Percentiles rank a stretch among this genome's conserved stretches.
Evolutionary conservation across 2,113 vertebrate species (phyloP).

Genomic region (Eretmochelys imbricata): DNA sequence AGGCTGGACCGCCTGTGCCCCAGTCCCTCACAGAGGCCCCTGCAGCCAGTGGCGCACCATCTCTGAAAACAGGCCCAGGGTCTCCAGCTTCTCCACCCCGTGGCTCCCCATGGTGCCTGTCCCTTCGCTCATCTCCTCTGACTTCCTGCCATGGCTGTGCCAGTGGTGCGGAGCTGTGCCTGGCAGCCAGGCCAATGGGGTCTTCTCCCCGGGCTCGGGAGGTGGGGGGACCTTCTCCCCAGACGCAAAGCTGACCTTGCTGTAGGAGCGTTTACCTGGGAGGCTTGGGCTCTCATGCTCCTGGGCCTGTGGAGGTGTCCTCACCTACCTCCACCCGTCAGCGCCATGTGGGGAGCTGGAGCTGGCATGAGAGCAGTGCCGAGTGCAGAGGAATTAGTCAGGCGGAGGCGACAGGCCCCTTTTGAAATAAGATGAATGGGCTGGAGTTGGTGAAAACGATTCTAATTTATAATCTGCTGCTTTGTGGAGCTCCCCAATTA

Average conservation of each 20-base stretch:
- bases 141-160: background rate
- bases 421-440: slow-evolving; percentile 81
- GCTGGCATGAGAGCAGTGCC: background rate
- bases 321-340: background rate
- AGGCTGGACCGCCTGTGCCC: background rate
- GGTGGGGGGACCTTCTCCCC: too few species aligned
- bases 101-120: background rate
- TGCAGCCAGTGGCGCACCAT: background rate
- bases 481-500: slow-evolving; percentile 82
- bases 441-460: slow-evolving; percentile 80
- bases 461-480: slow-evolving; percentile 85
- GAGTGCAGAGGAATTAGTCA: slow-evolving; percentile 64
- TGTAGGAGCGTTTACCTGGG: background rate
- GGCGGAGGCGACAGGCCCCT: slow-evolving; percentile 73
- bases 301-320: too few species aligned
- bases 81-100: background rate
- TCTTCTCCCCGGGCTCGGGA: background rate
- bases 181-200: fast-evolving
- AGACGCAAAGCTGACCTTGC: background rate
- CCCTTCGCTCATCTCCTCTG: fast-evolving
- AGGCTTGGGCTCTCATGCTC: too few species aligned
- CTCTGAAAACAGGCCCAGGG: background rate
- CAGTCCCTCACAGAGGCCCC: background rate
- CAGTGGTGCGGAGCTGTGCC: background rate
- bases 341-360: background rate